A percentile compares a stretch with the other conserved stretches of the same genome.
These are phyloP conservation scores for Sphaeramia orbicularis DNA, from an alignment of 2,797 vertebrate species.

Conservation along the genomic window DNA sequence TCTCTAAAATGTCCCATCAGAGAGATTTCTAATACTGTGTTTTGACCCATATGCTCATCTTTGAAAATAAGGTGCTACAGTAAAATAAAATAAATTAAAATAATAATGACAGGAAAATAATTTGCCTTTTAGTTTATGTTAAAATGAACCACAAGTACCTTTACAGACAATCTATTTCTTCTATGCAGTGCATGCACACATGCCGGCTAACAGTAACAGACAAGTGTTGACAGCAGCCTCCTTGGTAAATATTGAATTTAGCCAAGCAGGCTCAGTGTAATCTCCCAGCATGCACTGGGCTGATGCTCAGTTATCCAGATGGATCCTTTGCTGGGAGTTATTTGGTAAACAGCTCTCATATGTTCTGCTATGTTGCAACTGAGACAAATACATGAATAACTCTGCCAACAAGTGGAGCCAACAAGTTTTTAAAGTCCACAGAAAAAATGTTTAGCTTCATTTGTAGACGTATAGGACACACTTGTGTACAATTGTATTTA, in stretches of 20 bases:
- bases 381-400: conserved; percentile 57
- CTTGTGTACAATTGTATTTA: neutral
- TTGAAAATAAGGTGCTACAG: neutral
- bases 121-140: neutral
- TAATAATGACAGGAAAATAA: too few species aligned
- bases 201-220: conserved; percentile 48
- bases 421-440: conserved; percentile 11
- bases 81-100: too few species aligned
- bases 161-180: neutral
- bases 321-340: conserved; percentile 71
- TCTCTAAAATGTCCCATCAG: too few species aligned
- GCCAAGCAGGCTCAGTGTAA: conserved; percentile 65
- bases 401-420: conserved; percentile 37
- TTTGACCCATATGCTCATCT: too few species aligned
- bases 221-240: conserved; percentile 66
- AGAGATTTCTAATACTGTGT: too few species aligned
- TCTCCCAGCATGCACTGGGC: conserved; percentile 78
- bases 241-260: conserved; percentile 78
- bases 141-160: neutral
- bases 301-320: conserved; percentile 70
- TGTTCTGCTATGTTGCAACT: conserved; percentile 76
- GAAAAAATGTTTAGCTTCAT: conserved; percentile 2
- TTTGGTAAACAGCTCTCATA: conserved; percentile 80
- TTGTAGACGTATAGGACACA: neutral
- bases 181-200: conserved; percentile 17